Base-by-base conservation (phyloP, 2,888 invertebrate species). In the Stenchaetothrips biformis region DNA sequence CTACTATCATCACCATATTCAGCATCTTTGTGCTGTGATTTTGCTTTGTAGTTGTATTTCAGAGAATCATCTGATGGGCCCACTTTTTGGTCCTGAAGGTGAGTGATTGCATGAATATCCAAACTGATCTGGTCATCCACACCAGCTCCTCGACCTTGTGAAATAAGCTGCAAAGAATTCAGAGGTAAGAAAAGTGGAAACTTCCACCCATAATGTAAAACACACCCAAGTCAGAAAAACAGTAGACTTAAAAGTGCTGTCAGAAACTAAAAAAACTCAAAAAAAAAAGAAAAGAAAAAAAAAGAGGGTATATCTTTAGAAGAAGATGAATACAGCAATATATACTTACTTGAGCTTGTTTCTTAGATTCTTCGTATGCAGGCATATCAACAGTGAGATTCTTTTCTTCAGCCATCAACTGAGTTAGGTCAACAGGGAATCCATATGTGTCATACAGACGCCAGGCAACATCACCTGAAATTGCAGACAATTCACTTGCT, bases 401-500 rank as follows among this genome's bases (percentile, higher is more conserved):
- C 85, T 94, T 95, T 88, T 99, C 99, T 89, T 99, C 99, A 79
- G 95, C 95, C 98, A 99, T 99, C 53, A 99, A 89, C 85, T 95
- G 94, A 0, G 99, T 99, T 82, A 99, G 90, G 89, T 99, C 99
- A 80, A 99, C 92, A 0, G 99, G 99, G 86, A 99, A 99, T 25
- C 99, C 99, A 86, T 99, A 99, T 0, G 99, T 99, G 86, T 99
- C 99, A 87, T 99, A 99, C 81, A 99, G 89, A 81, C 98, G 91
- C 99, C 99, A 99, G 0, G 99, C 98, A 79, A 99, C 92, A 87
- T 99, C 97, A 80, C 99, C 84, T 83, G 78, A 80, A 78, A 81
- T 80, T 79, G 16, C 62, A 49, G 25, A 78, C n/a, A 53, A n/a
- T 21, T 74, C 25, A 21, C 25, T 25, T n/a, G 16, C 8, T 21